Evolutionary conservation across 1,140 invertebrate species (phyloP).

Genomic region (Gyrodactylus bullatarudis): DNA sequence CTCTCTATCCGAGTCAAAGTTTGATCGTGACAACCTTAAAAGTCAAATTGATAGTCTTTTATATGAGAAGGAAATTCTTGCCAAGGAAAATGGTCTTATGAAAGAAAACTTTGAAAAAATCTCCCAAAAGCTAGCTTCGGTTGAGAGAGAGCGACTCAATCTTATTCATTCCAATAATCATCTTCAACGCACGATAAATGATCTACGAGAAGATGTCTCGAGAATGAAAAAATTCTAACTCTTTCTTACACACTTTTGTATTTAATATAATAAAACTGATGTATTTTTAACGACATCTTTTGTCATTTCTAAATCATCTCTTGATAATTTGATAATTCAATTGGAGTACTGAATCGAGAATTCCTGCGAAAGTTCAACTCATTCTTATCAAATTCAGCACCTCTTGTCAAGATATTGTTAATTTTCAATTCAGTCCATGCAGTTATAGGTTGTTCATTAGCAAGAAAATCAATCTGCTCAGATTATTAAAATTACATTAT

Average conservation of each 20-base stretch:
- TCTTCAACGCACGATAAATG: neutral
- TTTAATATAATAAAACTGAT: neutral
- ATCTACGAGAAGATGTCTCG: neutral
- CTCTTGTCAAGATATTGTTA: too few relatives aligned
- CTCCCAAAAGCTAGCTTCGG: neutral
- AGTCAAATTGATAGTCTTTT: neutral
- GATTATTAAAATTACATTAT: too few relatives aligned
- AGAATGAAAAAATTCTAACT: too few relatives aligned
- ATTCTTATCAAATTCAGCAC: neutral
- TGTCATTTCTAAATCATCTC: too few relatives aligned
- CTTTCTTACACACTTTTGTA: too few relatives aligned
- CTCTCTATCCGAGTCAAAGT: neutral
- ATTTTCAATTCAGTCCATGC: neutral
- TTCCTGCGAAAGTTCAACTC: neutral
- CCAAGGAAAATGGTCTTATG: neutral
- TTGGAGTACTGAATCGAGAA: neutral
- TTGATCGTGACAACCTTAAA: neutral
- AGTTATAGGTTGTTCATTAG: neutral
- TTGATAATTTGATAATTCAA: too few relatives aligned
- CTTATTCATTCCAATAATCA: neutral
- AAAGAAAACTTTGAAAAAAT: neutral
- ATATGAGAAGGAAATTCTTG: neutral
- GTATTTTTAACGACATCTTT: too few relatives aligned
- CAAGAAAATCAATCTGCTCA: neutral
- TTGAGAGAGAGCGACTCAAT: neutral